Conservation (phyloP, 2,113 vertebrate genomes). For the Tychaedon coryphoeus region DNA sequence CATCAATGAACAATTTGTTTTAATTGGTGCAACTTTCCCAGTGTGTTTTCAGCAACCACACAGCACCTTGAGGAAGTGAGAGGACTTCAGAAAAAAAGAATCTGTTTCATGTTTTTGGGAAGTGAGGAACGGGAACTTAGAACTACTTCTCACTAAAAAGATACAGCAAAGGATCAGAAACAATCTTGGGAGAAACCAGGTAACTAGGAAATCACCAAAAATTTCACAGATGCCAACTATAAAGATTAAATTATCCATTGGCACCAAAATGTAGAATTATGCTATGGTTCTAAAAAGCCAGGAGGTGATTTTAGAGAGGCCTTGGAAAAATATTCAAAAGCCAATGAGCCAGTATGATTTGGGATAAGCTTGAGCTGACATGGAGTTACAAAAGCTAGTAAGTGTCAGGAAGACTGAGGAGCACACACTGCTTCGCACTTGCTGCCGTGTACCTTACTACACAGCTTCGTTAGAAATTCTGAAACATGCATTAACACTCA, state of each 20-base stretch:
- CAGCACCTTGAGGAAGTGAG: neutral
- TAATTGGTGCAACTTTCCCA: no score
- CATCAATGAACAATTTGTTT: neutral
- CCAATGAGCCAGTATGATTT: neutral
- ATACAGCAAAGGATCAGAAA: neutral
- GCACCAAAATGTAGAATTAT: neutral
- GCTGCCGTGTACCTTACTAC: neutral
- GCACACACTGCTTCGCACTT: neutral
- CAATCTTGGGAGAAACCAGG: neutral
- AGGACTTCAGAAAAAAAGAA: neutral
- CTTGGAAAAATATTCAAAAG: neutral
- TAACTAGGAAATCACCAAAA: neutral
- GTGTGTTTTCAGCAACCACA: neutral
- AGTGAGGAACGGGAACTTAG: neutral
- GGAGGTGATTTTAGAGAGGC: neutral
- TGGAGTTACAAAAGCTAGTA: rapidly evolving
- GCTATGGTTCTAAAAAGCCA: neutral
- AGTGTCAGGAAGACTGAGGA: neutral
- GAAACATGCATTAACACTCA: neutral
- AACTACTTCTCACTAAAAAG: neutral
- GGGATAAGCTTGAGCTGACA: neutral
- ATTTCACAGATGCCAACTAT: neutral
- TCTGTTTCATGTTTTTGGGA: neutral
- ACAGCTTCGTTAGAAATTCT: neutral
- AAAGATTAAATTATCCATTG: neutral